These are phyloP conservation scores for Panthera tigris DNA, from an alignment of 2,113 vertebrate species.

Conservation along the genomic window DNA sequence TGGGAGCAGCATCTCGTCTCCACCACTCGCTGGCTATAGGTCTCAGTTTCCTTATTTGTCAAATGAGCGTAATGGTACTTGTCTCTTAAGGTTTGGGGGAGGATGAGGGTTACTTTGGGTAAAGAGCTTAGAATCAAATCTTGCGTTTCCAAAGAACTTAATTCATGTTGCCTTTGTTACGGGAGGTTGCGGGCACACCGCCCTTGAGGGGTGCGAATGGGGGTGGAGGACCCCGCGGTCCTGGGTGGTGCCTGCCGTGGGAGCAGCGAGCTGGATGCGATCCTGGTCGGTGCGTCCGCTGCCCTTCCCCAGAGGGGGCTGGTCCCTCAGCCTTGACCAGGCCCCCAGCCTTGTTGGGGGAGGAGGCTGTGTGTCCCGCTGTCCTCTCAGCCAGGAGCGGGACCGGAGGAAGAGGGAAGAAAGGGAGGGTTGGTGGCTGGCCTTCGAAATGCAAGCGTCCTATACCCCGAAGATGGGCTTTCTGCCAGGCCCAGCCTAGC, in stretches of 20 bases:
- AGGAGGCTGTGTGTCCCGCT: background rate
- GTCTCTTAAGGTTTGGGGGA: background rate
- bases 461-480: background rate
- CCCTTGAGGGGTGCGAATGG: background rate
- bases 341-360: background rate
- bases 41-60: background rate
- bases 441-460: background rate
- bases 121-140: background rate
- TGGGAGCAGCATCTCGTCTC: accelerated
- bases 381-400: background rate
- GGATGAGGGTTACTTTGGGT: background rate
- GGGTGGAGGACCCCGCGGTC: accelerated
- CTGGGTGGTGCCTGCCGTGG: background rate
- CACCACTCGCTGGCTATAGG: background rate
- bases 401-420: background rate
- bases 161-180: accelerated
- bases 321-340: background rate
- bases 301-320: background rate
- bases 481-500: background rate
- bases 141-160: background rate
- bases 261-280: background rate
- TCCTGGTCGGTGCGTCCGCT: background rate
- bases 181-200: background rate
- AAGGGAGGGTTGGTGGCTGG: background rate
- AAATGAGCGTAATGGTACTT: background rate